Conservation (phyloP, 2,888 invertebrate genomes). For the Zelleria hepariella region DNA sequence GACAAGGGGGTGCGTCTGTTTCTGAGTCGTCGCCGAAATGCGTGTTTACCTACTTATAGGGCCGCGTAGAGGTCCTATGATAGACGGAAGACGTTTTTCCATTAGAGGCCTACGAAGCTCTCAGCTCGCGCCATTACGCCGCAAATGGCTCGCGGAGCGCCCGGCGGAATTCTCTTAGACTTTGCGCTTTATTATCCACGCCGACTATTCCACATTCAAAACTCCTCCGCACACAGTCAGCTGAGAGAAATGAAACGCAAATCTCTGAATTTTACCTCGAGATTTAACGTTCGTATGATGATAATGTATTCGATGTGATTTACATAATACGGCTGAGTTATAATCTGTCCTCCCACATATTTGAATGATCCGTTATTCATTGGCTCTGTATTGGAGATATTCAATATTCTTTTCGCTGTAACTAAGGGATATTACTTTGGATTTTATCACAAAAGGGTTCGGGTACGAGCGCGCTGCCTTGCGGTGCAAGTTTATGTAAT, state of each 20-base stretch:
- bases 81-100: slow-evolving; percentile 41
- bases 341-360: not conserved
- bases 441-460: not conserved
- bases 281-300: no score
- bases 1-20: not conserved
- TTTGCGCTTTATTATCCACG: slow-evolving; percentile 31
- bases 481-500: not conserved
- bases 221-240: not conserved
- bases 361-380: not conserved
- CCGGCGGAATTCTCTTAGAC: slow-evolving; percentile 31
- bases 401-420: not conserved
- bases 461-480: not conserved
- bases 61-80: slow-evolving; percentile 22
- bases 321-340: not conserved
- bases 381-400: not conserved
- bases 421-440: not conserved
- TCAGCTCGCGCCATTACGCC: slow-evolving; percentile 41
- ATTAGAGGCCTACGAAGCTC: slow-evolving; percentile 37
- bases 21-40: not conserved
- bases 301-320: not conserved
- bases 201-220: slow-evolving; percentile 24
- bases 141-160: slow-evolving; percentile 42
- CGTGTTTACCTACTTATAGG: not conserved
- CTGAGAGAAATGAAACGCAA: not conserved
- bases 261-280: no score